Evolutionary conservation across 2,797 vertebrate genomes (phyloP).

Genomic region (Falco columbarius): DNA sequence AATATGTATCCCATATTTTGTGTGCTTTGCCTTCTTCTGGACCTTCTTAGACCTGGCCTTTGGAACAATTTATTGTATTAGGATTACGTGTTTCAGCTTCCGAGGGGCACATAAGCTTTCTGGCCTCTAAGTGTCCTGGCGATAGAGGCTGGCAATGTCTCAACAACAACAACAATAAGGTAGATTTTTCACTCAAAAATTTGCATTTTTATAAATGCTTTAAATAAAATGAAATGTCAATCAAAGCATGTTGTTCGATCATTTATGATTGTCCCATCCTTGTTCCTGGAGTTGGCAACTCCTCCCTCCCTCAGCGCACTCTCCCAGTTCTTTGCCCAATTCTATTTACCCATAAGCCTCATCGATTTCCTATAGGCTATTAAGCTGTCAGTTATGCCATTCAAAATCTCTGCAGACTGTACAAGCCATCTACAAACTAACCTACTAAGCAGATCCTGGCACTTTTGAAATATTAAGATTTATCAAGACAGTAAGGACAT

Average conservation of each 20-base stretch:
- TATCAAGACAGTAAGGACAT: background rate
- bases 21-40: background rate
- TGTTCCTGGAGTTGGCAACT: background rate
- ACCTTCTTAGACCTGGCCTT: background rate
- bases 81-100: background rate
- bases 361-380: background rate
- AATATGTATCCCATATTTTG: background rate
- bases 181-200: background rate
- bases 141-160: background rate
- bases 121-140: background rate
- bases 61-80: background rate
- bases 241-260: background rate
- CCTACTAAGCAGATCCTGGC: background rate
- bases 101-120: background rate
- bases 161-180: background rate
- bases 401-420: background rate
- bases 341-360: background rate
- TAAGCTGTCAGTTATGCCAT: background rate
- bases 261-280: background rate
- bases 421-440: background rate
- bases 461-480: background rate
- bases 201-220: background rate
- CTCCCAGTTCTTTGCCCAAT: background rate
- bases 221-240: background rate
- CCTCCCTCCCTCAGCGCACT: background rate